These are phyloP conservation scores for Elaphurus davidianus DNA, from an alignment of 2,113 vertebrate species.

Conservation along the genomic window DNA sequence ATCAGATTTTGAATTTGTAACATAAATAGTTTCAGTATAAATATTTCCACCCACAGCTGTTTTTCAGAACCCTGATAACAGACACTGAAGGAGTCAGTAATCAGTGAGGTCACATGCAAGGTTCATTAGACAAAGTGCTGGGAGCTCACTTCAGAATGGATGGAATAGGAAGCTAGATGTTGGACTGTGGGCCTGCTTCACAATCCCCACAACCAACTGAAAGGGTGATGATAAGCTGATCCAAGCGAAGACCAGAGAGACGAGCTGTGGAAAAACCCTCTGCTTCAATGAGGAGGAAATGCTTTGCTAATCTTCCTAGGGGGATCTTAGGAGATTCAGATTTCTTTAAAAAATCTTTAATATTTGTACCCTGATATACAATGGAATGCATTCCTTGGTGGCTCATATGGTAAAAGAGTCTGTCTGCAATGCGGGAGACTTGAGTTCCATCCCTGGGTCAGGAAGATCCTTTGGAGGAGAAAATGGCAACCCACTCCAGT, in stretches of 20 bases:
- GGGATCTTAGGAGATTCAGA: neutral
- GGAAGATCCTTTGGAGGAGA: neutral
- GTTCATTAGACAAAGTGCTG: neutral
- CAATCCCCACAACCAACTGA: neutral
- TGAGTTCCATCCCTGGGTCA: neutral
- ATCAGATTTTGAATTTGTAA: neutral
- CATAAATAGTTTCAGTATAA: neutral
- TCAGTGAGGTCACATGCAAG: neutral
- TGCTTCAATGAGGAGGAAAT: neutral
- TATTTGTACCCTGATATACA: neutral
- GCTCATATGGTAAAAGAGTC: neutral
- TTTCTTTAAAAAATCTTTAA: neutral
- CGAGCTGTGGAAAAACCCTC: neutral
- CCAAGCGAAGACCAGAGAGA: neutral
- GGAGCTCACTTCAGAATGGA: neutral
- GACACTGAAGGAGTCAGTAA: neutral
- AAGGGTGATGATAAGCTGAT: neutral
- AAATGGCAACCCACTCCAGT: neutral
- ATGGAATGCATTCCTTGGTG: neutral
- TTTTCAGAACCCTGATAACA: neutral
- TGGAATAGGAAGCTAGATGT: neutral
- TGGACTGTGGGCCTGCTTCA: neutral
- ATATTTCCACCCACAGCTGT: neutral
- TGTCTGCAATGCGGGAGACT: neutral
- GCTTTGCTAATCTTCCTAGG: neutral